Evolutionary conservation across 2,797 vertebrate genomes (phyloP).

Genomic region (Crocodylus rhombifer): DNA sequence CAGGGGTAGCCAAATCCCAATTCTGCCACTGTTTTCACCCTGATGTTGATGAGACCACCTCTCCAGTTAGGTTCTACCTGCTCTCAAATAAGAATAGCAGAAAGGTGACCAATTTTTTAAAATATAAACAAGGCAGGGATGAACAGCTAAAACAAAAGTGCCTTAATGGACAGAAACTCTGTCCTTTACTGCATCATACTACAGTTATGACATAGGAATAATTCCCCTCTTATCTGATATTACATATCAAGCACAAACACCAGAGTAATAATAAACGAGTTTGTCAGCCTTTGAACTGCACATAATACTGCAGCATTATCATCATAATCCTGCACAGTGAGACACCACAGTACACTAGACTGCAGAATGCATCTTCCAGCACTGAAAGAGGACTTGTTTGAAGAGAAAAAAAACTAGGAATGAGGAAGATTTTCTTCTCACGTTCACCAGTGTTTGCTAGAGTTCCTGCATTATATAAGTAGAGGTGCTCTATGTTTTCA

Average conservation of each 20-base stretch:
- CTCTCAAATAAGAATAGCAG: background rate
- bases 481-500: fast-evolving
- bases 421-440: background rate
- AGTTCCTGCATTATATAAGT: fast-evolving
- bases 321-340: fast-evolving
- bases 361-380: background rate
- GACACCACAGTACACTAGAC: background rate
- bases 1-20: no score
- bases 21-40: fast-evolving
- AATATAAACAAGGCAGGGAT: slow-evolving; percentile 7
- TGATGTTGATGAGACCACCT: background rate
- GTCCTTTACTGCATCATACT: slow-evolving; percentile 11
- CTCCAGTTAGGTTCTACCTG: background rate
- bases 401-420: background rate
- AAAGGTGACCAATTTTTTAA: background rate
- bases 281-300: background rate
- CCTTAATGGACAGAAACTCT: fast-evolving
- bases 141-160: slow-evolving; percentile 47
- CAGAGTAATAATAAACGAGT: background rate
- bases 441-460: background rate
- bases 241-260: background rate
- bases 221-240: fast-evolving
- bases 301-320: background rate
- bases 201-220: background rate
- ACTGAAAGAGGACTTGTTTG: background rate